A percentile compares a stretch with the other conserved stretches of the same genome.
phyloP scores from a whole-genome alignment of 2,797 vertebrate species.

The Muscicapa striata region DNA sequence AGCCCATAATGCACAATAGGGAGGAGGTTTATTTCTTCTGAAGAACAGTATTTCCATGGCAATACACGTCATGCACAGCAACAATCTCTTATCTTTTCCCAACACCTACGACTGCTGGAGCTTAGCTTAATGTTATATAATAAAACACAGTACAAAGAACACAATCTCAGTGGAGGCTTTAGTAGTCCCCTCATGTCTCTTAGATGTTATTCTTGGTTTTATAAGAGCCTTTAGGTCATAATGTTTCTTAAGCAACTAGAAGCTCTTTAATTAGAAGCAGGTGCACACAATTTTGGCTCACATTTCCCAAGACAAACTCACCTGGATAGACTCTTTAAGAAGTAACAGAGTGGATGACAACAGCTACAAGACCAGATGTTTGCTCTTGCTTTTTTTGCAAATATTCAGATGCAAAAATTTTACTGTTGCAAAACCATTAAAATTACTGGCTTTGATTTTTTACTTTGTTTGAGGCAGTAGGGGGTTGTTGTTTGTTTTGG shows the following conservation, averaged over 20 bases:
- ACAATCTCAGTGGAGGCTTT: neutral
- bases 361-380: neutral
- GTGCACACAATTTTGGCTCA: neutral
- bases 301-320: neutral
- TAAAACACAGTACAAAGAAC: neutral
- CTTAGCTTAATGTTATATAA: neutral
- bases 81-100: neutral
- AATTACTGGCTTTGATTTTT: neutral
- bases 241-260: neutral
- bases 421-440: neutral
- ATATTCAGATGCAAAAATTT: neutral
- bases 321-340: neutral
- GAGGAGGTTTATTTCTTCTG: neutral
- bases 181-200: neutral
- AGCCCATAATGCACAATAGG: neutral
- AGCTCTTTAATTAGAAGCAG: neutral
- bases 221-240: neutral
- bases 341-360: neutral
- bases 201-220: neutral
- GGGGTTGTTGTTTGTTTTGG: neutral
- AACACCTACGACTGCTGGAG: neutral
- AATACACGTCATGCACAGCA: neutral
- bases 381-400: neutral
- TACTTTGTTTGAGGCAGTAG: neutral
- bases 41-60: slow-evolving; percentile 36